Evolutionary conservation across 2,797 vertebrate species (phyloP).

Genomic region (Pantherophis vulpinus): DNA sequence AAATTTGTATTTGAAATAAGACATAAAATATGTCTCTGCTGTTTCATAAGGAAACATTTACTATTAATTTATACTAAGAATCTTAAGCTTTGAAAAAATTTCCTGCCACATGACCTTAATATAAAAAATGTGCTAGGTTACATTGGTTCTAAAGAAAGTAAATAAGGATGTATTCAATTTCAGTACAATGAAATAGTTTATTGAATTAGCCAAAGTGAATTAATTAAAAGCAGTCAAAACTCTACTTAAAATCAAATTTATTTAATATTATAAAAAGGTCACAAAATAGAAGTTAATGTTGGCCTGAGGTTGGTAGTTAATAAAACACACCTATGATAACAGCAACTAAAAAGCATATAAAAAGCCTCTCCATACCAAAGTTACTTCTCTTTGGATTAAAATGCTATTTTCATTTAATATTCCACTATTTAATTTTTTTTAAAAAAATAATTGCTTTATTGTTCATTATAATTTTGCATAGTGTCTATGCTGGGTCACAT

Average conservation of each 20-base stretch:
- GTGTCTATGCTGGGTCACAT: not conserved
- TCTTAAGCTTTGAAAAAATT: not conserved
- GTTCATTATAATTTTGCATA: not conserved
- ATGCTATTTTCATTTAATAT: not conserved
- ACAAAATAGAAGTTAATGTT: not conserved
- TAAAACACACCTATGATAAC: not conserved
- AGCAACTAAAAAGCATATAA: not conserved
- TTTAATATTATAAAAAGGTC: not conserved
- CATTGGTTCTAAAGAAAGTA: not conserved
- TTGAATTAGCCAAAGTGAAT: constrained; percentile 25
- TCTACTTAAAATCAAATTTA: not conserved
- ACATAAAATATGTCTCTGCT: not conserved
- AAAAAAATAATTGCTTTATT: not conserved
- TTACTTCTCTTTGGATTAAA: not conserved
- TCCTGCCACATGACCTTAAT: not conserved
- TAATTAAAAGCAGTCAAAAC: not conserved
- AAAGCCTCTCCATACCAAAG: not conserved
- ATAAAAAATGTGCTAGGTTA: not conserved
- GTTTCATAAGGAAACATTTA: not conserved
- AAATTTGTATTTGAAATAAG: no score
- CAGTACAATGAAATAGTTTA: not conserved
- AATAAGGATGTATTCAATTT: not conserved
- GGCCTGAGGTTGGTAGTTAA: not conserved
- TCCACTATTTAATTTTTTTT: not conserved
- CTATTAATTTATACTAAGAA: not conserved